Conservation (phyloP, 1,140 invertebrate genomes). For the Drosophila kurseongensis region DNA sequence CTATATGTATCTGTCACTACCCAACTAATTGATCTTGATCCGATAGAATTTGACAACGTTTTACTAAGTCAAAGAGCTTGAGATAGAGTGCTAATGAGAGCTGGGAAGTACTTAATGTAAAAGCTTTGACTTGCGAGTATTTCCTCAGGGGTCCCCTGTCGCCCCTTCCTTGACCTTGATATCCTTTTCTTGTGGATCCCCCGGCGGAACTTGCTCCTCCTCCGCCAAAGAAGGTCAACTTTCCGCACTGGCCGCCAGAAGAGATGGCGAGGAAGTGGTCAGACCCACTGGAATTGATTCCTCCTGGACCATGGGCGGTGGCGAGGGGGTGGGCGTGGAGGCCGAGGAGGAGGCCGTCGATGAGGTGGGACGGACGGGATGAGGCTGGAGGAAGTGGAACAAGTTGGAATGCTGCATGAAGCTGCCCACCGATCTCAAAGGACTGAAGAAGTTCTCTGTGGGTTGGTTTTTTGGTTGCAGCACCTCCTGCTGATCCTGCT, state of each 20-base stretch:
- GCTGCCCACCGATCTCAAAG: slow-evolving; percentile 68
- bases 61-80: not conserved
- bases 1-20: slow-evolving; percentile 31
- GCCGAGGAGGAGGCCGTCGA: slow-evolving; percentile 25
- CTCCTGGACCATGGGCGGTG: slow-evolving; percentile 18
- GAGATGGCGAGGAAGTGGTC: slow-evolving; percentile 54
- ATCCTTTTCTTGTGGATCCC: not conserved
- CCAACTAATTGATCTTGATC: slow-evolving; percentile 45
- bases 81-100: slow-evolving; percentile 32
- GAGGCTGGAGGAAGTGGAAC: slow-evolving; percentile 78
- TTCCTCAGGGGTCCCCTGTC: slow-evolving; percentile 47
- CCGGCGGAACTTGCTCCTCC: not conserved
- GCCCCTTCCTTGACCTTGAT: not conserved
- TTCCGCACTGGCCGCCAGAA: slow-evolving; percentile 54
- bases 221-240: slow-evolving; percentile 53
- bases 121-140: slow-evolving; percentile 78
- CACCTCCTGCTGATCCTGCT: slow-evolving; percentile 2
- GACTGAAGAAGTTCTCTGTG: slow-evolving; percentile 70
- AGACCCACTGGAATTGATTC: slow-evolving; percentile 4
- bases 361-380: slow-evolving; percentile 23
- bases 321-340: slow-evolving; percentile 15
- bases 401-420: slow-evolving; percentile 84
- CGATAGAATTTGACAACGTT: slow-evolving; percentile 27
- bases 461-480: slow-evolving; percentile 10
- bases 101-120: slow-evolving; percentile 56